phyloP scores from a whole-genome alignment of 2,797 vertebrate species.

The Heterohyrax brucei region DNA sequence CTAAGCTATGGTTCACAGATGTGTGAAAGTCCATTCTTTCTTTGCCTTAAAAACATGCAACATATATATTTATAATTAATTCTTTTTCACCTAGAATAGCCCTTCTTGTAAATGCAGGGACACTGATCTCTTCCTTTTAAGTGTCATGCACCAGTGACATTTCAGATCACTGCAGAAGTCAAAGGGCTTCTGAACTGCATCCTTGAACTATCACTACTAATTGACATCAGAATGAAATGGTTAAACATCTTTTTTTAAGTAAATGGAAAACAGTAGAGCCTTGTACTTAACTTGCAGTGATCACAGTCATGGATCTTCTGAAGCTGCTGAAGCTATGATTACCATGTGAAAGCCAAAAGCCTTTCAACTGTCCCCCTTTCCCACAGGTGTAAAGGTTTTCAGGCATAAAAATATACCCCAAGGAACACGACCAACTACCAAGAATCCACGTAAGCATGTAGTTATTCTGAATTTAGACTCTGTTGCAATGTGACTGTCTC shows the following conservation, averaged over 20 bases:
- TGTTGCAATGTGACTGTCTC: slow-evolving; percentile 3
- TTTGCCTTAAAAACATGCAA: neutral
- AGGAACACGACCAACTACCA: neutral
- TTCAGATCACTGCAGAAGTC: neutral
- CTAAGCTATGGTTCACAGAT: neutral
- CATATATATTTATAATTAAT: slow-evolving; percentile 64
- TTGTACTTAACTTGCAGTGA: slow-evolving; percentile 45
- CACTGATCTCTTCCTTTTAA: neutral
- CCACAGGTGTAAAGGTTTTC: slow-evolving; percentile 30
- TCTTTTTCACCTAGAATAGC: slow-evolving; percentile 26
- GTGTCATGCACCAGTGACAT: neutral
- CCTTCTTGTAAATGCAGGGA: neutral
- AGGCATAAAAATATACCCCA: slow-evolving; percentile 31
- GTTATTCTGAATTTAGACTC: slow-evolving; percentile 47
- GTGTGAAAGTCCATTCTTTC: neutral
- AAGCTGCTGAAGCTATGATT: neutral
- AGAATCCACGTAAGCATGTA: slow-evolving; percentile 13
- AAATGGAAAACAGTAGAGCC: neutral
- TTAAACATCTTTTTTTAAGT: slow-evolving; percentile 32
- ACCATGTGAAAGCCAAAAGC: neutral
- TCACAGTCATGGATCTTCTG: neutral
- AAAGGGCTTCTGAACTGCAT: neutral
- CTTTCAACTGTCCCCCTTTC: neutral
- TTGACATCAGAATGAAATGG: neutral
- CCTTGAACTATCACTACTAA: slow-evolving; percentile 34